Base-by-base conservation (phyloP, 1,140 invertebrate species). In the Maniola jurtina region DNA sequence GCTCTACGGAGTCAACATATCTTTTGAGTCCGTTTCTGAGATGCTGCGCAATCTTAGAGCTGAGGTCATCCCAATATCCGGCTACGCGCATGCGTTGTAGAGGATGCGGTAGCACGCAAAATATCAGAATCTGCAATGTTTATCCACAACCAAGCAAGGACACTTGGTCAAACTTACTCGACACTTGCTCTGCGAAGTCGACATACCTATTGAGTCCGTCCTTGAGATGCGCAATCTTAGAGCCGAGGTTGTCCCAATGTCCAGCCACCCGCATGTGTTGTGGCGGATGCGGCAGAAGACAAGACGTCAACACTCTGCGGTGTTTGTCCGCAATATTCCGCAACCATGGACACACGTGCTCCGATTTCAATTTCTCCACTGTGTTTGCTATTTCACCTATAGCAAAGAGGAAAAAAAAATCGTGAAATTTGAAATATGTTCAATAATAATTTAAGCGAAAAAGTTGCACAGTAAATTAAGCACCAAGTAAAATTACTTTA, bases 261-360 rank as follows among this genome's bases (percentile, higher is more conserved):
- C 97, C 98, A 36, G 97, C 98, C 66, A 99, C 96, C 75, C 97
- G 92, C 61, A 97, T 96, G 91, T 97, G 98, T 81, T 98, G 97
- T 13, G 95, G 94, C 57, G 96, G 96, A 90, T 97, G 95, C 15
- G 97, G 97, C 70, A 97, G 86, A 38, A 98, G 89, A 81, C 96
- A 97, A 25, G 96, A 95, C 55, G 98, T 92, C 91, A 94, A 94
- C 54, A 98, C 95, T 67, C 97, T 95, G 86, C 98, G 97, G 89
- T 98, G 96, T 5, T 93, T 94, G 84, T 95, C 95, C 73, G 95
- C 95, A 50, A 99, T 95, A 77, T 95, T 93, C 64, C 95, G 94
- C 40, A 99, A 85, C 99, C 98, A 99, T 36, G 94, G 94, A 82
- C 97, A 98, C 13, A 99, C 96, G 82, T 98, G 97, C 89, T 98